Conservation (phyloP, 2,113 vertebrate genomes). For the Ailurus styani region DNA sequence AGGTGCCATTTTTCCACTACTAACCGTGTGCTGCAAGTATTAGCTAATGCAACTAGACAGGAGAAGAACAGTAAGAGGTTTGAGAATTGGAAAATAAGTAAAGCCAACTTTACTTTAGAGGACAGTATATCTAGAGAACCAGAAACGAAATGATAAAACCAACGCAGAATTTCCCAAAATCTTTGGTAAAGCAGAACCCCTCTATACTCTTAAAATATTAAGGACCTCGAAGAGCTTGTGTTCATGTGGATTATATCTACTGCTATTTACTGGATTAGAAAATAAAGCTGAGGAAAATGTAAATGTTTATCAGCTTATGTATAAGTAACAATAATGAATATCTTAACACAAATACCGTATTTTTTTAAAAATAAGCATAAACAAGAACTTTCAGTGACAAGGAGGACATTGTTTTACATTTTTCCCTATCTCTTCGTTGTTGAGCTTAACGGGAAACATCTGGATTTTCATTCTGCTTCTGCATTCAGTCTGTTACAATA, state of each 20-base stretch:
- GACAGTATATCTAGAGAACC: neutral
- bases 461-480: neutral
- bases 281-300: neutral
- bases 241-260: neutral
- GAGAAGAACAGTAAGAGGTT: neutral
- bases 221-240: neutral
- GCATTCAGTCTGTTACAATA: neutral
- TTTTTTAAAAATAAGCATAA: slow-evolving; percentile 23
- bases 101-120: neutral
- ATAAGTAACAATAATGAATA: neutral
- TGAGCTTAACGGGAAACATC: neutral
- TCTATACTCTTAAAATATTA: neutral
- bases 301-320: neutral
- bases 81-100: neutral
- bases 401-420: neutral
- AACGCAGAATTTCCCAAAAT: neutral
- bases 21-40: neutral
- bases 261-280: neutral
- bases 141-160: neutral
- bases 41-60: neutral
- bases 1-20: neutral
- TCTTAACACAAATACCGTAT: neutral
- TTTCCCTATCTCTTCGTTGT: neutral
- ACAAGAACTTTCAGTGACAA: neutral
- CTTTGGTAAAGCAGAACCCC: neutral